Evolutionary conservation across 2,113 vertebrate genomes (phyloP).

Genomic region (Eretmochelys imbricata): DNA sequence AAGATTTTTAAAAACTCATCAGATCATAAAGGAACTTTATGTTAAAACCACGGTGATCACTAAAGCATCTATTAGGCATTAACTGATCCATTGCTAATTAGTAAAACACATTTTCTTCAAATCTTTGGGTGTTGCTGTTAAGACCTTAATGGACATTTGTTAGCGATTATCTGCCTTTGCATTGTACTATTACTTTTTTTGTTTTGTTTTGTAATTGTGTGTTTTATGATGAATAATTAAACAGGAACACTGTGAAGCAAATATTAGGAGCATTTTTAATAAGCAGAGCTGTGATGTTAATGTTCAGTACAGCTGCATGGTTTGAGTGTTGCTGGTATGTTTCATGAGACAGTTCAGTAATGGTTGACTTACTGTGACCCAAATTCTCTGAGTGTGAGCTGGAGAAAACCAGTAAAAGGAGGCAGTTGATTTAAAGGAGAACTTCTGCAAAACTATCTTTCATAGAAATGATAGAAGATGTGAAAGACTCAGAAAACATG

Average conservation of each 20-base stretch:
- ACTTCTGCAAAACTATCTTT: background rate
- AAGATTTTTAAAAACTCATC: background rate
- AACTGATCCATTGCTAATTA: constrained; percentile 33
- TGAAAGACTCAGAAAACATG: background rate
- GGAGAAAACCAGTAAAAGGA: constrained; percentile 4
- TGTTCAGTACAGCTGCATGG: constrained; percentile 36
- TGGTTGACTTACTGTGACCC: background rate
- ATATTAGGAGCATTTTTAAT: constrained; percentile 53
- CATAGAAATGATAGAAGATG: background rate
- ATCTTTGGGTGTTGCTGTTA: constrained; percentile 60
- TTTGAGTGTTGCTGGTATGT: background rate
- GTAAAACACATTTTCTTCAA: constrained; percentile 39
- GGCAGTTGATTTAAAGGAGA: background rate
- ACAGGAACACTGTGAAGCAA: background rate
- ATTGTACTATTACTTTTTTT: constrained; percentile 45
- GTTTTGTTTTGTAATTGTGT: background rate
- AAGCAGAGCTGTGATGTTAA: constrained; percentile 55
- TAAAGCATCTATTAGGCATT: constrained; percentile 7
- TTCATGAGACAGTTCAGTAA: background rate
- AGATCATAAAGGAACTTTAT: background rate
- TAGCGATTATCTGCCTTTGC: constrained; percentile 48
- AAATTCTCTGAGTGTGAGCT: constrained; percentile 7
- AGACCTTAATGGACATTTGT: constrained; percentile 46
- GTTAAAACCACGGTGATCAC: constrained; percentile 35
- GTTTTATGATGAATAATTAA: background rate